These are phyloP conservation scores for Sapajus apella DNA, from an alignment of 2,113 vertebrate genomes.

Conservation along the genomic window DNA sequence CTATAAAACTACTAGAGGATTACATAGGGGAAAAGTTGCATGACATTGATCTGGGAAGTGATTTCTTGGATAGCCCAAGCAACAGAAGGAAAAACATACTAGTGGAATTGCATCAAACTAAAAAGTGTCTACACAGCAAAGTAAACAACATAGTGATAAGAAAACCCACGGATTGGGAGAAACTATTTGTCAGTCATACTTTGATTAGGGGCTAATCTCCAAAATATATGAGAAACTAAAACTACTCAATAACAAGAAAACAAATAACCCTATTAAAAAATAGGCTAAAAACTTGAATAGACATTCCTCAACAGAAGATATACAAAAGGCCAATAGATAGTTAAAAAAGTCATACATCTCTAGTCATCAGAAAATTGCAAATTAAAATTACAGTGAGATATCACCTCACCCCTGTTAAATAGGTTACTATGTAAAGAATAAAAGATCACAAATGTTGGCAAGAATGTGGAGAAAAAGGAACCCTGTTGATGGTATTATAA, in stretches of 20 bases:
- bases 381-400: neutral
- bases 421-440: neutral
- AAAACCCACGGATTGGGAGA: neutral
- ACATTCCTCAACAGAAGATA: neutral
- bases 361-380: neutral
- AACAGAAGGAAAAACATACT: neutral
- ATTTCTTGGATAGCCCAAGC: neutral
- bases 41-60: neutral
- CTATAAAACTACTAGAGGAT: neutral
- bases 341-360: neutral
- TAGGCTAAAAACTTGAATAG: neutral
- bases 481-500: neutral
- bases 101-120: neutral
- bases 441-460: neutral
- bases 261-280: neutral
- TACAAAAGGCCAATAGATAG: neutral
- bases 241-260: neutral
- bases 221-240: neutral
- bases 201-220: neutral
- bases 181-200: neutral
- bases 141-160: neutral
- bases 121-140: neutral
- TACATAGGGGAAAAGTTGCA: neutral
- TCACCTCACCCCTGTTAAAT: neutral
- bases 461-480: neutral